These are phyloP conservation scores for Orthosia incerta DNA, from an alignment of 2,888 invertebrate species.

Conservation along the genomic window DNA sequence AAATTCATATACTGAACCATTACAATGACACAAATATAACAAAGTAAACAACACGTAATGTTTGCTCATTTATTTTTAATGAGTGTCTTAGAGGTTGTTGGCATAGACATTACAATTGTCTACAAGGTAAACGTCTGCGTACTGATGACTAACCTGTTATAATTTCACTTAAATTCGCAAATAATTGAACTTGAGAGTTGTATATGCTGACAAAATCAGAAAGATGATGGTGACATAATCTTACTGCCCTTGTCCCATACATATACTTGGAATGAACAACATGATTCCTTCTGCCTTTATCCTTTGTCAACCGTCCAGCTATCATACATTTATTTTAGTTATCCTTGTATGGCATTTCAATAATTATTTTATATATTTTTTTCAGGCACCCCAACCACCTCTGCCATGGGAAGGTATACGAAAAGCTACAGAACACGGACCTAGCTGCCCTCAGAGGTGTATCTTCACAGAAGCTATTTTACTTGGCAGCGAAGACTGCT, in stretches of 20 bases:
- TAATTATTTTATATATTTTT: neutral
- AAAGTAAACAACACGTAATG: neutral
- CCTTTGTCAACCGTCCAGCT: neutral
- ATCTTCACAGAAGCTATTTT: constrained; percentile 60
- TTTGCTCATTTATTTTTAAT: neutral
- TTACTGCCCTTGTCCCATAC: neutral
- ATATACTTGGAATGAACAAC: neutral
- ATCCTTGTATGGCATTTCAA: neutral
- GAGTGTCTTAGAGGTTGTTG: neutral
- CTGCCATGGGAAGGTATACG: constrained; percentile 72
- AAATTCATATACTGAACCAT: neutral
- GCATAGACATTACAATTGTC: constrained; percentile 11
- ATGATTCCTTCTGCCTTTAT: no score
- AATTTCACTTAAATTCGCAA: neutral
- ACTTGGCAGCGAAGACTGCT: constrained; percentile 76
- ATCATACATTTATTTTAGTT: neutral
- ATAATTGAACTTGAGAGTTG: neutral
- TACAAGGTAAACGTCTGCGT: neutral
- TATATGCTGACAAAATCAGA: no score
- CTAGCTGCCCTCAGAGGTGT: constrained; percentile 72
- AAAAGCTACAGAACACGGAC: constrained; percentile 71
- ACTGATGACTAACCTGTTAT: neutral
- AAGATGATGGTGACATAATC: neutral
- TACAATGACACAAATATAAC: neutral
- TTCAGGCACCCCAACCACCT: constrained; percentile 68